phyloP scores from a whole-genome alignment of 2,113 vertebrate genomes.

The Cebus imitator region DNA sequence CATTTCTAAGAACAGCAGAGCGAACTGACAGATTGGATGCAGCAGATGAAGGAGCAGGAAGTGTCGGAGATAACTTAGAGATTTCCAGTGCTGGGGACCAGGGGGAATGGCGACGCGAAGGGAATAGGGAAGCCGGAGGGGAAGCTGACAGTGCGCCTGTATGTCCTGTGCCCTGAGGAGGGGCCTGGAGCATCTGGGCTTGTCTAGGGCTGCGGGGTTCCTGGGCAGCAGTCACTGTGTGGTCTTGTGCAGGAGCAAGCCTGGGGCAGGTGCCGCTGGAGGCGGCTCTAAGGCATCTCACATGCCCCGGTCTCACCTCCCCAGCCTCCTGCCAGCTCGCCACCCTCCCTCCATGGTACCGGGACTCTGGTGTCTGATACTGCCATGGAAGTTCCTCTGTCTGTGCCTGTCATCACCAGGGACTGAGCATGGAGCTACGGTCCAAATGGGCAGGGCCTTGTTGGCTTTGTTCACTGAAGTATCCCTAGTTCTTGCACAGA shows the following conservation, averaged over 20 bases:
- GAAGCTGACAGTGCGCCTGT: not conserved
- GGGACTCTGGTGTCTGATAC: not conserved
- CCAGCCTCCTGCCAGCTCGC: not conserved
- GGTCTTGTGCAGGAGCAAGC: not conserved
- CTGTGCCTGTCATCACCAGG: not conserved
- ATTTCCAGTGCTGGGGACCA: not conserved
- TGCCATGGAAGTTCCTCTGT: not conserved
- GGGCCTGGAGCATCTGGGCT: not conserved
- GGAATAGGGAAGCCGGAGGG: not conserved
- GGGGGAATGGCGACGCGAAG: not conserved
- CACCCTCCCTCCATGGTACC: not conserved
- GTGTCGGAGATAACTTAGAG: not conserved
- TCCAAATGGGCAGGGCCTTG: not conserved
- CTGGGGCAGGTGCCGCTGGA: rapidly evolving
- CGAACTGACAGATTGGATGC: not conserved
- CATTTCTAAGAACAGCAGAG: slow-evolving; percentile 30
- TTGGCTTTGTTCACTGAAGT: not conserved
- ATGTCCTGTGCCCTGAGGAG: not conserved
- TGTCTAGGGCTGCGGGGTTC: not conserved
- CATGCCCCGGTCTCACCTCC: not conserved
- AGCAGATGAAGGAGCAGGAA: slow-evolving; percentile 56
- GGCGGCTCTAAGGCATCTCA: not conserved
- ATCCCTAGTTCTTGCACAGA: not conserved
- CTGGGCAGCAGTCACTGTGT: not conserved
- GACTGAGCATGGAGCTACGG: not conserved